These are phyloP conservation scores for Hirundichthys speculiger DNA, from an alignment of 2,113 vertebrate genomes.

Conservation along the genomic window DNA sequence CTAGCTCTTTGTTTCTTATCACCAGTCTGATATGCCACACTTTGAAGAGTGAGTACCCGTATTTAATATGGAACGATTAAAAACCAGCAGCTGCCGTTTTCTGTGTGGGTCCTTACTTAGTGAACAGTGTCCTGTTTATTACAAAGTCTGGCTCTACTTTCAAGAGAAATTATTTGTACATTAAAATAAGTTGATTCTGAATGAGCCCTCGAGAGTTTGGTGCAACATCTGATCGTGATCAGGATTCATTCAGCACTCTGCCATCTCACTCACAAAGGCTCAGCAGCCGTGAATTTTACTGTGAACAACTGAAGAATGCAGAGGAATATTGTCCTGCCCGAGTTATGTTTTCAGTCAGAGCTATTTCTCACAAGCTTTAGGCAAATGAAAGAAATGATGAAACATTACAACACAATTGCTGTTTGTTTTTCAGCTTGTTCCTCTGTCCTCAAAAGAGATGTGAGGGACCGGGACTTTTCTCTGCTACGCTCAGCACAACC, in stretches of 20 bases:
- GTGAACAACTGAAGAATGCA: too few species aligned
- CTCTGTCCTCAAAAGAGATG: constrained; percentile 29
- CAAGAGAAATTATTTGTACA: too few species aligned
- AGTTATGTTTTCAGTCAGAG: constrained; percentile 35
- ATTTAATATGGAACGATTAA: constrained; percentile 52
- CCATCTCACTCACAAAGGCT: background rate
- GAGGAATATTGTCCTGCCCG: constrained; percentile 32
- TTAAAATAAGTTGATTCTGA: too few species aligned
- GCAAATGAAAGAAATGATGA: constrained; percentile 33
- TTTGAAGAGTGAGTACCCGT: constrained; percentile 59
- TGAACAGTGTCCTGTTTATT: too few species aligned
- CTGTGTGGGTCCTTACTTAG: constrained; percentile 7
- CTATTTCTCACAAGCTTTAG: constrained; percentile 18
- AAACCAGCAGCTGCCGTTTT: constrained; percentile 40
- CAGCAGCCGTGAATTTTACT: too few species aligned
- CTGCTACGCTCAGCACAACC: constrained; percentile 41
- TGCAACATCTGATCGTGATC: too few species aligned
- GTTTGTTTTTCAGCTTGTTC: constrained; percentile 44
- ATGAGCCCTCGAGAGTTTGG: too few species aligned
- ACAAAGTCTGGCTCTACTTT: too few species aligned
- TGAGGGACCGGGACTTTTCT: constrained; percentile 27
- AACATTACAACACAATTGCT: constrained; percentile 26
- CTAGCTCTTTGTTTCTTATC: constrained; percentile 64
- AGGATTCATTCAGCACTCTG: background rate
- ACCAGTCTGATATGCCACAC: constrained; percentile 60